Evolutionary conservation across 1,140 invertebrate genomes (phyloP).

Genomic region (Drosophila prosaltans): DNA sequence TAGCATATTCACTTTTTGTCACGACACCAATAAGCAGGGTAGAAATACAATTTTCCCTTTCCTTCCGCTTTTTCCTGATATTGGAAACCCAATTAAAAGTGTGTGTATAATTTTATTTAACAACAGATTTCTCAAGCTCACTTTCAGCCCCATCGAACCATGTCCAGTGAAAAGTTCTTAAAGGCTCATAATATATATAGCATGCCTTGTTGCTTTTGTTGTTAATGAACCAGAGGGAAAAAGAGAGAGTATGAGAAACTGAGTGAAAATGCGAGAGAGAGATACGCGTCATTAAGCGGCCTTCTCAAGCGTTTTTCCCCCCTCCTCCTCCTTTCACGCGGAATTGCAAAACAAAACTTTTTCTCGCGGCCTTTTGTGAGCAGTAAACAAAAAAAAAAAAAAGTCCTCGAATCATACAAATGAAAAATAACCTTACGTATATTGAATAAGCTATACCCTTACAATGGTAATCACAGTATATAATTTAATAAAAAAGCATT

Average conservation of each 20-base stretch:
- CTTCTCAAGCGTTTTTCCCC: conserved; percentile 57
- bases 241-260: conserved; percentile 7
- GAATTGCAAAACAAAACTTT: conserved; percentile 26
- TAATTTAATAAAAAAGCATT: no score
- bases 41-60: no score
- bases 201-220: conserved; percentile 76
- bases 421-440: no score
- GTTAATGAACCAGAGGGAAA: conserved; percentile 54
- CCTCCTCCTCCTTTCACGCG: conserved; percentile 16
- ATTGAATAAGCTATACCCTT: background rate
- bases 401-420: background rate
- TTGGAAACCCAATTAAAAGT: conserved; percentile 67
- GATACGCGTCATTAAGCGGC: conserved; percentile 70
- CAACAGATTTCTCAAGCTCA: conserved; percentile 53
- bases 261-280: conserved; percentile 22
- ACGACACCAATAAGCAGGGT: conserved; percentile 24
- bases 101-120: conserved; percentile 72
- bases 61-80: conserved; percentile 8
- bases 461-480: no score
- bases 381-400: background rate
- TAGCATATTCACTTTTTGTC: conserved; percentile 58
- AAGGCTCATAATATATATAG: conserved; percentile 52
- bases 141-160: conserved; percentile 66
- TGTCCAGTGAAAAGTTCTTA: conserved; percentile 56
- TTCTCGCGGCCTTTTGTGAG: conserved; percentile 16